Evolutionary conservation across 2,113 vertebrate species (phyloP).

Genomic region (Pseudorhombus dupliciocellatus): DNA sequence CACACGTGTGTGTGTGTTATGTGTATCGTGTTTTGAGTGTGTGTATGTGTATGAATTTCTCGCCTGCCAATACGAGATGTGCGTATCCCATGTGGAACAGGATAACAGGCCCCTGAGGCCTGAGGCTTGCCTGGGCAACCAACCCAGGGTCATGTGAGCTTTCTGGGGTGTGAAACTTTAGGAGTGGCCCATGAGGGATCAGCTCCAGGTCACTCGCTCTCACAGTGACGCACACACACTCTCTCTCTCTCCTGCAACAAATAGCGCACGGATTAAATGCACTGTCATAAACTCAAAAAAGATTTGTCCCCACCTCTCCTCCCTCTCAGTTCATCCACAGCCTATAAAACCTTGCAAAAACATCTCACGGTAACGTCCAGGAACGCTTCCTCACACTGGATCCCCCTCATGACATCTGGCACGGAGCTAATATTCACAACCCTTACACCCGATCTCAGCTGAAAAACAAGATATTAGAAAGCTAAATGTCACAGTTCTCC

Average conservation of each 20-base stretch:
- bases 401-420: slow-evolving; percentile 83
- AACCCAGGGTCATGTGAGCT: slow-evolving; percentile 83
- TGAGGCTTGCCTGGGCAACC: slow-evolving; percentile 87
- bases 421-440: slow-evolving; percentile 70
- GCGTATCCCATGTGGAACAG: slow-evolving; percentile 77
- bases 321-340: slow-evolving; percentile 83
- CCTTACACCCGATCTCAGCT: slow-evolving; percentile 42
- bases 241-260: slow-evolving; percentile 75
- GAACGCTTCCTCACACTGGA: slow-evolving; percentile 82
- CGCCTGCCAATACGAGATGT: slow-evolving; percentile 65
- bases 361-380: slow-evolving; percentile 88
- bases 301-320: slow-evolving; percentile 81
- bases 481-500: slow-evolving; percentile 63
- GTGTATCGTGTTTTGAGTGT: slow-evolving; percentile 44
- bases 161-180: slow-evolving; percentile 88
- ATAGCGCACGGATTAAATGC: slow-evolving; percentile 82
- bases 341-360: slow-evolving; percentile 87
- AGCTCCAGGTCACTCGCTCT: slow-evolving; percentile 88
- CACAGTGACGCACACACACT: slow-evolving; percentile 10
- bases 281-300: slow-evolving; percentile 79
- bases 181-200: slow-evolving; percentile 83
- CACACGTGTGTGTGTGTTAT: slow-evolving; percentile 33
- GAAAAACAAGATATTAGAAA: slow-evolving; percentile 55
- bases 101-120: slow-evolving; percentile 88
- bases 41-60: slow-evolving; percentile 53